phyloP scores from a whole-genome alignment of 1,140 invertebrate species.

The Drosophila repleta region DNA sequence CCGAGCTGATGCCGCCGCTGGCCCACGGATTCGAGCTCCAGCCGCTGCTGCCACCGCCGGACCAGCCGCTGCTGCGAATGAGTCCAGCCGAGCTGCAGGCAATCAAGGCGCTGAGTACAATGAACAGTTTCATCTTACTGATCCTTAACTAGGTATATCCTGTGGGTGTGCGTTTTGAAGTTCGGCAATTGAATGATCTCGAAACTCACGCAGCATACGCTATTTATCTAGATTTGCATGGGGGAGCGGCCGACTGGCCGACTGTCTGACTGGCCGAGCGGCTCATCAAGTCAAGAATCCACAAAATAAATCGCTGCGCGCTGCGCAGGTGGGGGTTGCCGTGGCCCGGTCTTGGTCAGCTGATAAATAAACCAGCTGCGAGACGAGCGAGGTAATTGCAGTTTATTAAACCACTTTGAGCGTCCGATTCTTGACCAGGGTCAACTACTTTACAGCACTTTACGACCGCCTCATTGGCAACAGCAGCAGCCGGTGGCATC shows the following conservation, averaged over 20 bases:
- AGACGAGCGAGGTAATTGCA: constrained; percentile 65
- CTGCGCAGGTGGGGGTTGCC: constrained; percentile 38
- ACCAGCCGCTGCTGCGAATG: constrained; percentile 50
- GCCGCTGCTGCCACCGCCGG: constrained; percentile 5
- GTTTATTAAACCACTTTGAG: constrained; percentile 79
- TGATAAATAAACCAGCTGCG: constrained; percentile 39
- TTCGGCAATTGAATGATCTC: constrained; percentile 67
- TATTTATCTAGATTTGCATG: constrained; percentile 63
- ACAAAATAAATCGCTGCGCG: constrained; percentile 71
- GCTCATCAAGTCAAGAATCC: constrained; percentile 61
- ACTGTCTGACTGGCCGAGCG: background rate
- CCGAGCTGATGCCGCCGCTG: constrained; percentile 54
- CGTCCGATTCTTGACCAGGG: constrained; percentile 77
- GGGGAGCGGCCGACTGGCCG: background rate
- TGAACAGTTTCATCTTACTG: constrained; percentile 61
- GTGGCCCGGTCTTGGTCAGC: constrained; percentile 33
- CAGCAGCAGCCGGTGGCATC: constrained; percentile 20
- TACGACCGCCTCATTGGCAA: constrained; percentile 11
- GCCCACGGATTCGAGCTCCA: constrained; percentile 50
- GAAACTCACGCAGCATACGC: constrained; percentile 40
- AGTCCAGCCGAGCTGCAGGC: constrained; percentile 64
- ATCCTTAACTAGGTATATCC: constrained; percentile 3
- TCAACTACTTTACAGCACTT: constrained; percentile 68
- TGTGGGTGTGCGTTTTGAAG: constrained; percentile 41
- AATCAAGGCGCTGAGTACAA: constrained; percentile 65